These are phyloP conservation scores for Perca flavescens DNA, from an alignment of 2,113 vertebrate genomes.

Conservation along the genomic window DNA sequence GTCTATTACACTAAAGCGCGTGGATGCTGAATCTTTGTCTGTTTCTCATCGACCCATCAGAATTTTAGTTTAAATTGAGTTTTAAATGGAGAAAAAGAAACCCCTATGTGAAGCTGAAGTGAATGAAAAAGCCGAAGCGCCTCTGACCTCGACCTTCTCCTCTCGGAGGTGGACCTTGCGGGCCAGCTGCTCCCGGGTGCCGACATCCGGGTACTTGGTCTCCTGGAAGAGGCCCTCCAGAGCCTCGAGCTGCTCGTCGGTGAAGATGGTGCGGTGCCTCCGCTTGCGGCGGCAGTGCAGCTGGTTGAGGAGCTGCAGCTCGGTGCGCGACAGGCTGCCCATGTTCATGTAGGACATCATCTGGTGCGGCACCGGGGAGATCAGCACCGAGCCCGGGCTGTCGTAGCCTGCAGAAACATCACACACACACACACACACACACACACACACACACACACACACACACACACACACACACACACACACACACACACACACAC, in stretches of 20 bases:
- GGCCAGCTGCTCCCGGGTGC: conserved; percentile 96
- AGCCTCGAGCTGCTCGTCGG: conserved; percentile 97
- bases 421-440: background rate
- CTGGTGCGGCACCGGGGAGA: conserved; percentile 95
- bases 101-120: background rate
- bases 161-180: conserved; percentile 97
- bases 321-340: conserved; percentile 94
- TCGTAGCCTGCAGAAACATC: conserved; percentile 88
- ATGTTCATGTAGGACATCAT: conserved; percentile 98
- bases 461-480: background rate
- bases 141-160: conserved; percentile 96
- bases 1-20: too few species aligned
- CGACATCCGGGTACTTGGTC: conserved; percentile 98
- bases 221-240: conserved; percentile 97
- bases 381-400: conserved; percentile 90
- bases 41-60: too few species aligned
- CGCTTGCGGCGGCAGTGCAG: conserved; percentile 96
- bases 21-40: too few species aligned
- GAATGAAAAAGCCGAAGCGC: background rate
- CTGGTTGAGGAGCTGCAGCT: conserved; percentile 96
- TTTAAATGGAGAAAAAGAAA: too few species aligned
- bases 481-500: background rate
- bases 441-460: too few species aligned
- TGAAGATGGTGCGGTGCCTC: conserved; percentile 96
- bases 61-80: too few species aligned